Conservation (phyloP, 2,113 vertebrate species). For the Turdus rufiventris region DNA sequence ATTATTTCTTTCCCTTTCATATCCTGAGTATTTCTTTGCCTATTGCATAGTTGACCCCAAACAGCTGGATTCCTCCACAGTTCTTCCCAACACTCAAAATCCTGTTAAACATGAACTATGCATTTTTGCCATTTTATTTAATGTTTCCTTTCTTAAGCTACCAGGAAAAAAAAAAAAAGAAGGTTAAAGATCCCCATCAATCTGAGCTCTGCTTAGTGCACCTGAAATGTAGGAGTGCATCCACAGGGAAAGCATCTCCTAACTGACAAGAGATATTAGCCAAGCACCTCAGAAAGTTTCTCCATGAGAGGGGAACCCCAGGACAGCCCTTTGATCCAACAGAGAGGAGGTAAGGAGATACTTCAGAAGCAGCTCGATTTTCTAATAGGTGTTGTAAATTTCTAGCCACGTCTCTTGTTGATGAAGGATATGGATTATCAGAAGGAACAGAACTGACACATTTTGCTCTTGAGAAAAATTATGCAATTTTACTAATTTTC, state of each 20-base stretch:
- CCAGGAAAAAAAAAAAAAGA: background rate
- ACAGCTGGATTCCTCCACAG: background rate
- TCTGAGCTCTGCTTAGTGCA: background rate
- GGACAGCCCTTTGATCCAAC: background rate
- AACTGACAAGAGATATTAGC: background rate
- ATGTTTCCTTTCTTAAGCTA: background rate
- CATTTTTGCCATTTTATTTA: background rate
- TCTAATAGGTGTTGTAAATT: background rate
- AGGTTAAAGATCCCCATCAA: background rate
- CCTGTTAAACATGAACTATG: background rate
- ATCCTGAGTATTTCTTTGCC: background rate
- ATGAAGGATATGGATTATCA: background rate
- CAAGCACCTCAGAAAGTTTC: background rate
- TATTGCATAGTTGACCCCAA: background rate
- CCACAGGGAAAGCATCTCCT: background rate
- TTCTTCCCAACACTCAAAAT: background rate
- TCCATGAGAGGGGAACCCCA: background rate
- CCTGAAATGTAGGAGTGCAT: background rate
- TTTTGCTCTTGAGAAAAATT: background rate
- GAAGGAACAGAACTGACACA: background rate
- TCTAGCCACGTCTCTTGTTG: background rate
- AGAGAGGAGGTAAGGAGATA: background rate
- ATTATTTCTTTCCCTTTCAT: background rate
- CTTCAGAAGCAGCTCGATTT: background rate
- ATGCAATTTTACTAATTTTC: background rate